A percentile compares a stretch with the other conserved stretches of the same genome.
These are phyloP conservation scores for Pterophyllum scalare DNA, from an alignment of 2,113 vertebrate genomes.

Conservation along the genomic window DNA sequence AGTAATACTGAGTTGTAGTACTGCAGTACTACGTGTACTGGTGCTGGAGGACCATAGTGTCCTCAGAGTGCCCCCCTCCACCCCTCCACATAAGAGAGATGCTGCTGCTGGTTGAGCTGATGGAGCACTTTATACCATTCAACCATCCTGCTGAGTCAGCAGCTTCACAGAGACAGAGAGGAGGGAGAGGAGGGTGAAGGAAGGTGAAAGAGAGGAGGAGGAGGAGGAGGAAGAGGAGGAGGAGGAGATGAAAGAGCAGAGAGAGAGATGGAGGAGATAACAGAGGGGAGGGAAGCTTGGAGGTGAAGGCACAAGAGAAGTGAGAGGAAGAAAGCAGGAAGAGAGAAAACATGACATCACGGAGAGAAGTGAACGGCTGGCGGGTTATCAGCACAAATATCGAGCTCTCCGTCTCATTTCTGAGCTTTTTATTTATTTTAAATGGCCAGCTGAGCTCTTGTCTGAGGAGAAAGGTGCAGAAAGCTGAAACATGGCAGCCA, in stretches of 20 bases:
- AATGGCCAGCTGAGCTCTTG: not conserved
- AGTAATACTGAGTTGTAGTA: constrained; percentile 26
- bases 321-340: not conserved
- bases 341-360: not conserved
- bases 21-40: constrained; percentile 61
- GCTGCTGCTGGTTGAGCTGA: constrained; percentile 77
- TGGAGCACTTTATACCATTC: constrained; percentile 76
- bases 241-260: constrained; percentile 1
- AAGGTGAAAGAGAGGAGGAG: constrained; percentile 34
- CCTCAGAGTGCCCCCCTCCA: constrained; percentile 50
- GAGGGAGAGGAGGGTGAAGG: constrained; percentile 15
- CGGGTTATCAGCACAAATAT: not conserved
- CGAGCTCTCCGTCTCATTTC: not conserved
- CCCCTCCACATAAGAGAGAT: constrained; percentile 68
- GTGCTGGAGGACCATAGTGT: constrained; percentile 55
- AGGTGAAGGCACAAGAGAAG: not conserved
- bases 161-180: constrained; percentile 35
- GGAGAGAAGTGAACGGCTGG: not conserved
- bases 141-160: constrained; percentile 76
- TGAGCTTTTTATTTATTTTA: not conserved
- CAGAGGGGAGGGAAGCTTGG: not conserved
- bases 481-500: not conserved
- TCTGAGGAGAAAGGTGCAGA: not conserved
- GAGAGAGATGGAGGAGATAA: constrained; percentile 2
- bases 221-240: not conserved